Evolutionary conservation across 2,797 vertebrate species (phyloP).

Genomic region (Manis javanica): DNA sequence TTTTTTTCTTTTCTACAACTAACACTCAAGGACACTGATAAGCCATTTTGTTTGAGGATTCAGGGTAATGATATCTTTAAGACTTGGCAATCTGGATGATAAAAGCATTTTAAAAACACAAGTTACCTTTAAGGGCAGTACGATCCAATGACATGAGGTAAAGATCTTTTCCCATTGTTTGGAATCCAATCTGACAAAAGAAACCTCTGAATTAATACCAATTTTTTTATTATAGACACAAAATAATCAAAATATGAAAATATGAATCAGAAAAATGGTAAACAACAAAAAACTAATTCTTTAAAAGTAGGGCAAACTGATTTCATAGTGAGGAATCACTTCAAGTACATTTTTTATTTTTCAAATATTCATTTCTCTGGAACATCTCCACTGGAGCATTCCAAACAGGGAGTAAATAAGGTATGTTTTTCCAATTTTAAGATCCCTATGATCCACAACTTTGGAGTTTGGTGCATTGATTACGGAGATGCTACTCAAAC

Average conservation of each 20-base stretch:
- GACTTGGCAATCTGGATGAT: background rate
- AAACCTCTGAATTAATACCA: constrained; percentile 24
- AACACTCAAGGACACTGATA: background rate
- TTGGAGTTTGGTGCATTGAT: background rate
- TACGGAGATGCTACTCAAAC: background rate
- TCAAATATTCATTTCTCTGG: background rate
- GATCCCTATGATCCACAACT: background rate
- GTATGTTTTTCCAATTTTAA: background rate
- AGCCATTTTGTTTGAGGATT: background rate
- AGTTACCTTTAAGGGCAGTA: constrained; percentile 34
- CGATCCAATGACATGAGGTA: background rate
- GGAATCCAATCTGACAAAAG: constrained; percentile 37
- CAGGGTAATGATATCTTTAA: background rate
- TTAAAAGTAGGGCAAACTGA: background rate
- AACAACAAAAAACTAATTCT: background rate
- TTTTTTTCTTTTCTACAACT: background rate
- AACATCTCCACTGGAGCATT: too few relatives aligned
- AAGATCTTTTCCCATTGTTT: constrained; percentile 39
- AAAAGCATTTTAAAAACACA: constrained; percentile 15
- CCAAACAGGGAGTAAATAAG: background rate
- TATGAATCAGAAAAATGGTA: background rate
- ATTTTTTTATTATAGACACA: background rate
- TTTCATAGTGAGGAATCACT: background rate
- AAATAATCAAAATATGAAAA: constrained; percentile 39
- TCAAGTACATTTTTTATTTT: background rate